phyloP scores from a whole-genome alignment of 2,797 vertebrate species.

The Alexandromys oeconomus region DNA sequence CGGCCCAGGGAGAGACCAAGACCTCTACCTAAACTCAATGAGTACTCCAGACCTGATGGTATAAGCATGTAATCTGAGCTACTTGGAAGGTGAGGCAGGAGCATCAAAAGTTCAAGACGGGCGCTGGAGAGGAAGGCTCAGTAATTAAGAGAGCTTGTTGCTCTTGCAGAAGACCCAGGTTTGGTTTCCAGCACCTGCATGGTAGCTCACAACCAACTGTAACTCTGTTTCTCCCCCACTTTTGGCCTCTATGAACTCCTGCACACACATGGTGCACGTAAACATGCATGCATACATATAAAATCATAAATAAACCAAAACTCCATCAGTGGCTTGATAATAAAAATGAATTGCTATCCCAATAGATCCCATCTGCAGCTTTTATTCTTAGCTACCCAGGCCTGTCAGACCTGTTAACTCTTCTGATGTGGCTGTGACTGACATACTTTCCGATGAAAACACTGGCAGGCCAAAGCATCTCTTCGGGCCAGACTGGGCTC shows the following conservation, averaged over 20 bases:
- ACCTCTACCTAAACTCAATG: background rate
- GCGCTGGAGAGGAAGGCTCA: background rate
- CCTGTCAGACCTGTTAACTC: background rate
- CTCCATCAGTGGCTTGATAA: background rate
- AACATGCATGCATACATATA: background rate
- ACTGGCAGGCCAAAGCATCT: background rate
- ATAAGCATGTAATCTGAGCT: background rate
- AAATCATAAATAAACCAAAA: background rate
- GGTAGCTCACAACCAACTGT: background rate
- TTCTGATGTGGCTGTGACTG: background rate
- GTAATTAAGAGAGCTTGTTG: background rate
- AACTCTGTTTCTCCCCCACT: background rate
- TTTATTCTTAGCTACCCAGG: background rate
- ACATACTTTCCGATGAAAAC: slow-evolving; percentile 4
- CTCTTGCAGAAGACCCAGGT: background rate
- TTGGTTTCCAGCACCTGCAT: background rate
- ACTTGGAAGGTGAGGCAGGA: background rate
- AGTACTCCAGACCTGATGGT: background rate
- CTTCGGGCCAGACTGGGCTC: background rate
- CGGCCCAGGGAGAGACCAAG: background rate
- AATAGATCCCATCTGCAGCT: background rate
- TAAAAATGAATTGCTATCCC: background rate
- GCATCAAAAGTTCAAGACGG: background rate
- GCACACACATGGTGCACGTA: background rate
- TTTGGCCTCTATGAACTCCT: background rate